Evolutionary conservation across 2,113 vertebrate genomes (phyloP), one percentile per base, ranked within the genome.

Genomic region (Plotosus lineatus): DNA sequence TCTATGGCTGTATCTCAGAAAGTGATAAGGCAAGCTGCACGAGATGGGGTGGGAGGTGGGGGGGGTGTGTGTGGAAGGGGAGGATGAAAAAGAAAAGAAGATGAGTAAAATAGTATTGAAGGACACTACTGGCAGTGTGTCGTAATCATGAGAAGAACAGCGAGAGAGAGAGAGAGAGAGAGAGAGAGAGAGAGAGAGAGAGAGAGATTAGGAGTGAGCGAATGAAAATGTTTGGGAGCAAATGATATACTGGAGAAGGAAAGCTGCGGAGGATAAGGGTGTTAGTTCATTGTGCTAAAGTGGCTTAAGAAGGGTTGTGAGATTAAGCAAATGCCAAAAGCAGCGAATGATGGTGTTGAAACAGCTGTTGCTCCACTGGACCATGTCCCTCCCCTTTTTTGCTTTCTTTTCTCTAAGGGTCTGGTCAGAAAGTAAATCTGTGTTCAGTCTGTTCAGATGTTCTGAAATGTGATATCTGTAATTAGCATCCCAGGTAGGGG

Each of bases 21-120:
- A 82, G 81, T 85, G 77, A 80, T 85, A 82, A 82, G 78, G 76
- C 55, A 40, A 51, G 69, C 77, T 77, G 65, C 51, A 50, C 21
- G 3, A 2, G 38, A 60, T 42, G 69, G 71, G 56, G 77, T 53
- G 46, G 65, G 72, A 55, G 46, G 46, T 65, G 46, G 48, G 58
- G 80, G 51, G 61, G 53, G 63, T 33, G 58, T 81, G 60, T n/a
- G 56, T 81, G 17, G 7, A 56, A 28, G 33, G 60, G 33, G 31
- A 72, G 28, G 55, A 50, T 55, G 48, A 51, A 28, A 73, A 28
- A 73, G 69, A 21, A 17, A 55, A 51, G 65, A 72, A 44, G 60
- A 42, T 7, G 66, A 33, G 56, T 40, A n/a, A 50, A 60, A 69
- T 61, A 71, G 26, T 31, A 63, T 42, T 75, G 61, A 79, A 69